Evolutionary conservation across 2,888 invertebrate genomes (phyloP).

Genomic region (Phaedon cochleariae): DNA sequence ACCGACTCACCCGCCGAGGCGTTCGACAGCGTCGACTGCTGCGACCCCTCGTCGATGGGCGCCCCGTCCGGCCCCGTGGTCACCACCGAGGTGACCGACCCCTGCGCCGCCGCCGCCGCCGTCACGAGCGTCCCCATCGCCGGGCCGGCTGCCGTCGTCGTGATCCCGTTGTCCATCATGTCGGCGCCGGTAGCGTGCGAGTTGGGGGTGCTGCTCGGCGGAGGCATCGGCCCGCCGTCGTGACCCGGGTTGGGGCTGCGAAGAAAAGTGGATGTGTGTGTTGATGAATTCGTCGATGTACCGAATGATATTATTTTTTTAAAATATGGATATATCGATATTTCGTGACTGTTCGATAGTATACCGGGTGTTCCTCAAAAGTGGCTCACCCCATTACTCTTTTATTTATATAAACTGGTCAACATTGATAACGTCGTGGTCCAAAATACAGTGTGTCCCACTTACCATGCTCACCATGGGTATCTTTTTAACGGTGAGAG

Average conservation of each 20-base stretch:
- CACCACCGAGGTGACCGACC: slow-evolving; percentile 85
- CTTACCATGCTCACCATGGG: too few species aligned
- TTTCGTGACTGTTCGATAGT: too few species aligned
- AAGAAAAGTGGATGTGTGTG: too few species aligned
- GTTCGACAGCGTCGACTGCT: slow-evolving; percentile 91
- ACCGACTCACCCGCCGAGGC: slow-evolving; percentile 85
- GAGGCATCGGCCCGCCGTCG: slow-evolving; percentile 61
- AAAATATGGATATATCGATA: too few species aligned
- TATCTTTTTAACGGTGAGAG: too few species aligned
- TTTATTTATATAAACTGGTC: too few species aligned
- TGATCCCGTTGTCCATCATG: slow-evolving; percentile 67
- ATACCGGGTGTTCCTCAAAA: too few species aligned
- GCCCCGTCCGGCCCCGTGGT: slow-evolving; percentile 92
- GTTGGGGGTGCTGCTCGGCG: slow-evolving; percentile 67
- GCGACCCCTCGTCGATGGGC: slow-evolving; percentile 88
- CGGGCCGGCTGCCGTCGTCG: slow-evolving; percentile 67
- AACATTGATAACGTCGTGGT: too few species aligned
- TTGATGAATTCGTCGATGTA: too few species aligned
- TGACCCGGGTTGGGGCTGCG: slow-evolving; percentile 21
- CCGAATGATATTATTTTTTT: too few species aligned
- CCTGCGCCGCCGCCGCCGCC: slow-evolving; percentile 60
- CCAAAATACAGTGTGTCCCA: too few species aligned
- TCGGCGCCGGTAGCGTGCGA: slow-evolving; percentile 59
- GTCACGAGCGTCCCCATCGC: slow-evolving; percentile 62
- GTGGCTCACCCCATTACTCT: too few species aligned